These are phyloP conservation scores for Pseudomyrmex pallidus DNA, from an alignment of 1,140 invertebrate genomes.

Conservation along the genomic window DNA sequence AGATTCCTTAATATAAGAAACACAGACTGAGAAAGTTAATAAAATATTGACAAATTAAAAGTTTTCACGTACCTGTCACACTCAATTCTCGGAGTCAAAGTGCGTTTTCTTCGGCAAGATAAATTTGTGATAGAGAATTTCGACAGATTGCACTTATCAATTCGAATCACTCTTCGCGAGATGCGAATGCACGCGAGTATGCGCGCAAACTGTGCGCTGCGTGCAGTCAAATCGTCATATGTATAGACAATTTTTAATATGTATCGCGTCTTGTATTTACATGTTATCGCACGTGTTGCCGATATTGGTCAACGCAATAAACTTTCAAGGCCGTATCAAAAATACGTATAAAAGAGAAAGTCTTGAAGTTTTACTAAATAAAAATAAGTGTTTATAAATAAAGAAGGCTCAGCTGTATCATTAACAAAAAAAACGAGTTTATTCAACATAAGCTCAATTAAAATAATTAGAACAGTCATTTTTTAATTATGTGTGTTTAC, in stretches of 20 bases:
- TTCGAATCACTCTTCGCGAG: not conserved
- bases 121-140: no score
- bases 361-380: not conserved
- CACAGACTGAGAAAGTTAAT: not conserved
- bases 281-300: no score
- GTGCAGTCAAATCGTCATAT: no score
- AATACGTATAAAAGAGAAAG: no score
- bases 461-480: constrained; percentile 9
- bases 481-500: not conserved
- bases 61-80: constrained; percentile 10
- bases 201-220: not conserved
- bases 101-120: not conserved
- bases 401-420: not conserved
- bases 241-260: no score
- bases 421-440: constrained; percentile 2
- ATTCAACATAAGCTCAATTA: constrained; percentile 5
- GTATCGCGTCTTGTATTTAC: not conserved
- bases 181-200: not conserved
- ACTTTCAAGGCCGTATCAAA: no score
- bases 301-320: no score
- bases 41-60: not conserved
- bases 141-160: not conserved
- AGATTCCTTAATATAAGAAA: not conserved
- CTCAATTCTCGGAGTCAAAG: not conserved
- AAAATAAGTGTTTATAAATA: not conserved